Percentiles rank a stretch among this genome's conserved stretches.
phyloP scores from a whole-genome alignment of 1,140 invertebrate genomes.

The Laupala kohalensis region DNA sequence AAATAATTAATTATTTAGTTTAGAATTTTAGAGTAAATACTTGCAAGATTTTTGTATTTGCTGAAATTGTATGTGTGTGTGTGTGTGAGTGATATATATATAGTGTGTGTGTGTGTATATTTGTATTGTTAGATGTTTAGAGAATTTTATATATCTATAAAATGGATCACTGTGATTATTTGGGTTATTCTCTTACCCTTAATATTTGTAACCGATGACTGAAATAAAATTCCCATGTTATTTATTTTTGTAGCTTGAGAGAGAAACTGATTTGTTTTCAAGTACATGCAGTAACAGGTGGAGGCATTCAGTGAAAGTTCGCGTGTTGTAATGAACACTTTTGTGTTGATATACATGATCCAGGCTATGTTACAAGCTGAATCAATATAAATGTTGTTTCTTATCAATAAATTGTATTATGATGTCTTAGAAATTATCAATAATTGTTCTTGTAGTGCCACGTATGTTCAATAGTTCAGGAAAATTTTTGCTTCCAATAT shows the following conservation, averaged over 20 bases:
- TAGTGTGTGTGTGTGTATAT: background rate
- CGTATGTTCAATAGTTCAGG: background rate
- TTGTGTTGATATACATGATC: background rate
- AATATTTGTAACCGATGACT: background rate
- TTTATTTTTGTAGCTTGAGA: background rate
- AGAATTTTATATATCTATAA: background rate
- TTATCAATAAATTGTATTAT: background rate
- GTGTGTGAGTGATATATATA: no score
- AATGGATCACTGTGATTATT: background rate
- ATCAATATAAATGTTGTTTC: background rate
- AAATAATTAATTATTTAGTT: background rate
- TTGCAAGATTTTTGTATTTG: background rate
- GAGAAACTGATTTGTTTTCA: background rate
- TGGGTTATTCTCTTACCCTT: background rate
- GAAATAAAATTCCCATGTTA: background rate
- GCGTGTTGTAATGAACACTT: background rate
- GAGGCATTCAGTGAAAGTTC: background rate
- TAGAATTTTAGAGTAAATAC: background rate
- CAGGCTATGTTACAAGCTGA: background rate
- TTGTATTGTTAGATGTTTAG: background rate
- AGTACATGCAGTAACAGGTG: background rate
- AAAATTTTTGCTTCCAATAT: background rate
- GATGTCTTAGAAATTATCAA: background rate
- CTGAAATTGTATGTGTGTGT: background rate
- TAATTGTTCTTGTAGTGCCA: background rate